phyloP scores from a whole-genome alignment of 2,113 vertebrate species.

The Oophaga pumilio region DNA sequence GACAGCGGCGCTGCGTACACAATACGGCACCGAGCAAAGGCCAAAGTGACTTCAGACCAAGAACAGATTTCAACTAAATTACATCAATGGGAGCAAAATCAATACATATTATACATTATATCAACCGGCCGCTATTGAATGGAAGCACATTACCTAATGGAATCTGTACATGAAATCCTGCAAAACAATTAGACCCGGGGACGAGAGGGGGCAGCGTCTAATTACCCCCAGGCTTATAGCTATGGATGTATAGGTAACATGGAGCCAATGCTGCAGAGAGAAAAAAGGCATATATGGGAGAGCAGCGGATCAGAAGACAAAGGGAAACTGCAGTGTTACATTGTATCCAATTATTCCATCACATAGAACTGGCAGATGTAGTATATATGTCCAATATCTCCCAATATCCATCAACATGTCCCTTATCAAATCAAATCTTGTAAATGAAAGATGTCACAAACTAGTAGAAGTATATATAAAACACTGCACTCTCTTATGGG shows the following conservation, averaged over 20 bases:
- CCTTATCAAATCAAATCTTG: background rate
- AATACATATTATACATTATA: constrained; percentile 25
- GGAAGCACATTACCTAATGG: constrained; percentile 11
- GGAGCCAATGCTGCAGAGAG: background rate
- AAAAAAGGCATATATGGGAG: too few species aligned
- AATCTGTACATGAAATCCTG: background rate
- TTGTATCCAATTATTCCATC: too few species aligned
- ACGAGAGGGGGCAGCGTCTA: background rate
- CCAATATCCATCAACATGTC: background rate
- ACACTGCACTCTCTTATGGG: too few species aligned
- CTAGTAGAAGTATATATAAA: too few species aligned
- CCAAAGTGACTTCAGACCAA: background rate
- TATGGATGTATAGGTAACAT: background rate
- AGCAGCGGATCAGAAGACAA: background rate
- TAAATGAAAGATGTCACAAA: constrained; percentile 9
- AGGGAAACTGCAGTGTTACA: too few species aligned
- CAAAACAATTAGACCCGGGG: background rate
- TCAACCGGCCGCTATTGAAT: constrained; percentile 11
- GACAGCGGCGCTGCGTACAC: background rate
- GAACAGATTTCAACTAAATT: background rate
- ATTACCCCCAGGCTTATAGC: background rate
- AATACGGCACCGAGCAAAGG: background rate
- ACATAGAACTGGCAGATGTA: too few species aligned
- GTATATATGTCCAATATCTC: background rate
- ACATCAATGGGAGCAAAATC: constrained; percentile 14